A percentile compares a stretch with the other conserved stretches of the same genome.
These are phyloP conservation scores for Eupithecia pulchellata DNA, from an alignment of 2,888 invertebrate genomes.

Conservation along the genomic window DNA sequence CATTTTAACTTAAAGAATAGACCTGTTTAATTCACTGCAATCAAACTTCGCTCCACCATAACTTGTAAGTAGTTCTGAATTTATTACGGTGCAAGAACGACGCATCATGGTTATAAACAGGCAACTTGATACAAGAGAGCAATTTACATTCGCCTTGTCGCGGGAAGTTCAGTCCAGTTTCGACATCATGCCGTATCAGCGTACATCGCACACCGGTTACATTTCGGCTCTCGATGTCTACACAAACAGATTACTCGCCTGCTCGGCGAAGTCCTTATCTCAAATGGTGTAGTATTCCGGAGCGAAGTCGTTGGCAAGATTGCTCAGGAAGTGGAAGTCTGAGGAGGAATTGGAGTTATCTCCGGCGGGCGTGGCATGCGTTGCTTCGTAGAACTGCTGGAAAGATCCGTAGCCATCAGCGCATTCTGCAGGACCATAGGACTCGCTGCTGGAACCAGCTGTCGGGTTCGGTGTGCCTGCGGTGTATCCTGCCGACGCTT, in stretches of 20 bases:
- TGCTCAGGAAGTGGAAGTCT: slow-evolving; percentile 97
- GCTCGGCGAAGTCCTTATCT: slow-evolving; percentile 85
- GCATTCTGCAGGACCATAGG: slow-evolving; percentile 78
- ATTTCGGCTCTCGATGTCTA: slow-evolving; percentile 54
- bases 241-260: slow-evolving; percentile 83
- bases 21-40: slow-evolving; percentile 29
- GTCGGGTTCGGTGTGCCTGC: slow-evolving; percentile 52
- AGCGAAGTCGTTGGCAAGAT: slow-evolving; percentile 95
- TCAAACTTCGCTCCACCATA: slow-evolving; percentile 15
- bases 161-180: slow-evolving; percentile 59
- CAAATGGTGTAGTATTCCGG: slow-evolving; percentile 93
- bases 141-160: slow-evolving; percentile 65
- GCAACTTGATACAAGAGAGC: slow-evolving; percentile 47
- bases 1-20: slow-evolving; percentile 51
- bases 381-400: slow-evolving; percentile 89
- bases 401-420: slow-evolving; percentile 89
- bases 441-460: slow-evolving; percentile 72
- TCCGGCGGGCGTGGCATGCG: slow-evolving; percentile 83
- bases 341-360: slow-evolving; percentile 97
- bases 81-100: slow-evolving; percentile 5
- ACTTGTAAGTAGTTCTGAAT: slow-evolving; percentile 7
- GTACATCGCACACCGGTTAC: slow-evolving; percentile 29
- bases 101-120: slow-evolving; percentile 1
- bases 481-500: slow-evolving; percentile 57
- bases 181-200: slow-evolving; percentile 54